Base-by-base conservation (phyloP, 1,140 invertebrate genomes). In the Rhizoglyphus robini region DNA sequence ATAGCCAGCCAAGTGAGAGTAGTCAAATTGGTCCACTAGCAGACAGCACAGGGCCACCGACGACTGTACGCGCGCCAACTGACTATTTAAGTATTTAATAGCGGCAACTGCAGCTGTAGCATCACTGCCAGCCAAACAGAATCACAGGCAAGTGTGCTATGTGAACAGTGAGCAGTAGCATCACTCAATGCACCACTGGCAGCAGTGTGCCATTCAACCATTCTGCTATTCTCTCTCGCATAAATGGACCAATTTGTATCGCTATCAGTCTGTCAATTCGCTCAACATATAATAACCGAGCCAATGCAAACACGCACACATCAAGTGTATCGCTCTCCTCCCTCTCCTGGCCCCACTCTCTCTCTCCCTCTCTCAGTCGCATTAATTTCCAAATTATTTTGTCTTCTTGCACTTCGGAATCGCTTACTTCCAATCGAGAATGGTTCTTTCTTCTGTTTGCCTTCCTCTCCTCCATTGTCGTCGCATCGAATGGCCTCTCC, bases 11-110 rank as follows among this genome's bases (percentile, higher is more conserved):
- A 54, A 32, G 23, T 27, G 51, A 25, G 51, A 54, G 51, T 54
- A 54, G 51, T 54, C 51, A 54, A 54, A 54, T 54, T 54, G 51
- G 51, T 54, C 51, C 51, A 54, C 51, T 54, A 54, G 51, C 51
- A 54, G 8, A 23, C 41, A n/a, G n/a, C n/a, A n/a, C n/a, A n/a
- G n/a, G n/a, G n/a, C n/a, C n/a, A n/a, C n/a, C n/a, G n/a, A n/a
- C n/a, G n/a, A n/a, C 36, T 41, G 36, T 41, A 41, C 36, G 36
- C 36, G 36, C 36, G 36, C 18, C 36, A 41, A 41, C 36, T 41
- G 36, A 41, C 36, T 41, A 41, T 54, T 54, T 54, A 54, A 54
- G 51, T 54, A 54, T 54, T 54, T 54, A 54, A 54, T 54, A 54
- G 51, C 51, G 20, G 20, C 51, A 5, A 54, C 51, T 25, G 51